These are phyloP conservation scores for Platanista minor DNA, from an alignment of 2,113 vertebrate genomes.

Conservation along the genomic window DNA sequence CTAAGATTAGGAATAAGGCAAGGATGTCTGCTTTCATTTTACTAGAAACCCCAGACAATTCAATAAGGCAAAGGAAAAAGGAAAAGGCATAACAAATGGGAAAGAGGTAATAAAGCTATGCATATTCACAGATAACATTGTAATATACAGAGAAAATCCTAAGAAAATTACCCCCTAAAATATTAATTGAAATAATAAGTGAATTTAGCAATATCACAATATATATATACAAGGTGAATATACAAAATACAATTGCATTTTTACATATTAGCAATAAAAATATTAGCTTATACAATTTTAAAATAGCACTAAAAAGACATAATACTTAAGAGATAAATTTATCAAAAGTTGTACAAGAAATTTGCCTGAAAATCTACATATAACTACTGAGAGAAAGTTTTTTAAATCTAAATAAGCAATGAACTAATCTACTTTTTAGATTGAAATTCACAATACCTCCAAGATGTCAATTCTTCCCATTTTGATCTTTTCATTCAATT, in stretches of 20 bases:
- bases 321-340: not conserved
- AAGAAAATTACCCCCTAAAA: not conserved
- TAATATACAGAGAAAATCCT: not conserved
- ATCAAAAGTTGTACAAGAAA: not conserved
- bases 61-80: not conserved
- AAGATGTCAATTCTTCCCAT: not conserved
- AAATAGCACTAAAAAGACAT: not conserved
- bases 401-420: not conserved
- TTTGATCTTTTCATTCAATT: not conserved
- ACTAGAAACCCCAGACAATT: not conserved
- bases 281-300: not conserved
- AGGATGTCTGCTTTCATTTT: not conserved
- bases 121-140: not conserved
- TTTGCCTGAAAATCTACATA: not conserved
- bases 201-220: not conserved
- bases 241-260: not conserved
- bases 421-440: not conserved
- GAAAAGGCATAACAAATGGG: not conserved
- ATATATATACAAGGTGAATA: not conserved
- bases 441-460: not conserved
- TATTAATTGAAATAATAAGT: not conserved
- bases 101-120: not conserved
- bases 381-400: not conserved
- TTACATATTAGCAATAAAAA: not conserved
- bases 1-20: not conserved